Evolutionary conservation across 2,888 invertebrate genomes (phyloP).

Genomic region (Arenicola marina): DNA sequence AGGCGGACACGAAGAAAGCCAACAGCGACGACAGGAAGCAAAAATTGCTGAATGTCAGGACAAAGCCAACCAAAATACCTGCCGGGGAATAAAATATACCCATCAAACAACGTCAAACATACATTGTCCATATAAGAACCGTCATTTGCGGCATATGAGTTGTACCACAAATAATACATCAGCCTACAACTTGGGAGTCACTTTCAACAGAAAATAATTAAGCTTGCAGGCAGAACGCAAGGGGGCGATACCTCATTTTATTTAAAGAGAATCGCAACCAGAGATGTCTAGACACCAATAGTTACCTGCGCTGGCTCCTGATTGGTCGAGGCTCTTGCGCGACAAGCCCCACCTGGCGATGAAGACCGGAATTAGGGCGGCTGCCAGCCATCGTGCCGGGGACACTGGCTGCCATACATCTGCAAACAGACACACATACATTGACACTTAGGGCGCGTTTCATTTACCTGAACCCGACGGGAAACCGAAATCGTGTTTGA

Average conservation of each 20-base stretch:
- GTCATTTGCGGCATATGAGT: neutral
- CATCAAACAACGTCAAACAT: neutral
- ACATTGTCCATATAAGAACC: neutral
- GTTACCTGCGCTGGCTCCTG: slow-evolving; percentile 4
- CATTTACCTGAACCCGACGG: no score
- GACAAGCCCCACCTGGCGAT: neutral
- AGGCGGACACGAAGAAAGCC: slow-evolving; percentile 79
- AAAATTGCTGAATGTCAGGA: slow-evolving; percentile 77
- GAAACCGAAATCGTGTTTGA: no score
- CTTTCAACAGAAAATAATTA: neutral
- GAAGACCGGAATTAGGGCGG: neutral
- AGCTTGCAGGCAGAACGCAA: neutral
- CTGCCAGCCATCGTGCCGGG: neutral
- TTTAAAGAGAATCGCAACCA: no score
- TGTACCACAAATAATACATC: neutral
- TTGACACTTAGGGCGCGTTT: no score
- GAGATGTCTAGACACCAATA: neutral
- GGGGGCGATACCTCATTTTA: no score
- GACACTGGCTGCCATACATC: neutral
- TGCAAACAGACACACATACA: no score
- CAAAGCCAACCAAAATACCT: slow-evolving; percentile 70
- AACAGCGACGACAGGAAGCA: slow-evolving; percentile 76
- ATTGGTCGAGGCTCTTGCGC: neutral
- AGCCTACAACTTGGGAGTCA: no score
- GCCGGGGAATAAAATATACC: neutral